phyloP scores from a whole-genome alignment of 2,797 vertebrate species.

The Acanthurus leucopareius region DNA sequence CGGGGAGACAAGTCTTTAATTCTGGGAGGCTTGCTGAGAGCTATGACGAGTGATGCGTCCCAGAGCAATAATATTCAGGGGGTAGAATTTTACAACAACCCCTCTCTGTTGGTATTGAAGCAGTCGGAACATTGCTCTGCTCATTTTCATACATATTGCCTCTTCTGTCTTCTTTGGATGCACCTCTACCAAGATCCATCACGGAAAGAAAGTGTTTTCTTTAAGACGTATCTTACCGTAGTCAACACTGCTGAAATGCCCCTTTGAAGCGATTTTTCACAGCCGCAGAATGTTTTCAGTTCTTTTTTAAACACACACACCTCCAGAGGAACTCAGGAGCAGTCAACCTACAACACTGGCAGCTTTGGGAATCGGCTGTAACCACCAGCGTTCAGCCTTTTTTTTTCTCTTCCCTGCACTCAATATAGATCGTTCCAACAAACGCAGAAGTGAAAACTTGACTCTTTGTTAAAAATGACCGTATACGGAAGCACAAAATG shows the following conservation, averaged over 20 bases:
- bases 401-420: slow-evolving; percentile 28
- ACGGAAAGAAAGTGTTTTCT: slow-evolving; percentile 73
- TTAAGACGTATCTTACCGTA: slow-evolving; percentile 68
- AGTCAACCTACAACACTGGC: slow-evolving; percentile 73
- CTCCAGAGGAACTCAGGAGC: slow-evolving; percentile 71
- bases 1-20: slow-evolving; percentile 56
- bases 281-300: slow-evolving; percentile 63
- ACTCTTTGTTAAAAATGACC: slow-evolving; percentile 43
- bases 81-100: slow-evolving; percentile 63
- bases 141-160: slow-evolving; percentile 84
- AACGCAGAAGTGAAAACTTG: slow-evolving; percentile 42
- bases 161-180: slow-evolving; percentile 75
- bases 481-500: slow-evolving; percentile 9
- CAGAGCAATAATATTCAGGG: slow-evolving; percentile 70
- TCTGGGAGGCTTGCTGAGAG: slow-evolving; percentile 54
- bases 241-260: slow-evolving; percentile 71
- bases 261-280: slow-evolving; percentile 75
- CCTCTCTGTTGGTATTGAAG: slow-evolving; percentile 58
- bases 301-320: slow-evolving; percentile 69
- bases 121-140: slow-evolving; percentile 65
- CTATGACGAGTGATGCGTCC: slow-evolving; percentile 62
- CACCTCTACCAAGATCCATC: slow-evolving; percentile 70
- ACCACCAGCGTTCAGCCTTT: slow-evolving; percentile 53
- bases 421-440: slow-evolving; percentile 55
- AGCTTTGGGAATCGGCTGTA: slow-evolving; percentile 68